Evolutionary conservation across 2,113 vertebrate genomes (phyloP).

Genomic region (Lampris incognitus): DNA sequence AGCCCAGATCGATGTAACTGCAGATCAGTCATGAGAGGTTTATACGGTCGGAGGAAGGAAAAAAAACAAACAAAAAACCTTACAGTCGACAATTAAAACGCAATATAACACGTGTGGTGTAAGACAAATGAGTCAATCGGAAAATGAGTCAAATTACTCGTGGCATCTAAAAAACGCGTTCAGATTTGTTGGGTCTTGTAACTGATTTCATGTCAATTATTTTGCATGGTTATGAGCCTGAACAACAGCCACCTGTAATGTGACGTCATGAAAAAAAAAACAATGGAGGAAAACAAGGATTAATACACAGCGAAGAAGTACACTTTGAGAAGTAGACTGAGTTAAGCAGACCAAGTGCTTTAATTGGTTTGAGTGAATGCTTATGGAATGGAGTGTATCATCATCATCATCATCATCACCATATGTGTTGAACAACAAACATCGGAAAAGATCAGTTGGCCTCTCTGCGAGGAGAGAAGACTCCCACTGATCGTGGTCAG

Average conservation of each 20-base stretch:
- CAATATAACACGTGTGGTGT: too few relatives aligned
- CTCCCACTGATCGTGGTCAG: constrained; percentile 48
- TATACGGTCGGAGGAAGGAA: too few relatives aligned
- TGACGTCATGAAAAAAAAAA: background rate
- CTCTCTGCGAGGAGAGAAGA: constrained; percentile 66
- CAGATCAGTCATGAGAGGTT: too few relatives aligned
- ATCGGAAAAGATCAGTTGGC: constrained; percentile 71
- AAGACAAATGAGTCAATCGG: too few relatives aligned
- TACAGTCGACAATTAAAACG: too few relatives aligned
- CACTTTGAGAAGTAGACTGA: constrained; percentile 1
- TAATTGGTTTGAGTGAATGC: constrained; percentile 83
- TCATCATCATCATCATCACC: constrained; percentile 57
- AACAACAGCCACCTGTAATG: background rate
- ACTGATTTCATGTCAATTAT: too few relatives aligned
- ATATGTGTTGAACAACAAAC: constrained; percentile 77
- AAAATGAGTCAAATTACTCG: too few relatives aligned
- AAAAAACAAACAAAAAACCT: too few relatives aligned
- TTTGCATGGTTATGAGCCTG: too few relatives aligned
- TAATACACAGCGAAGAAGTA: background rate
- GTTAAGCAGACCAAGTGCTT: constrained; percentile 84
- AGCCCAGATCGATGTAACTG: too few relatives aligned
- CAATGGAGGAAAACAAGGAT: background rate
- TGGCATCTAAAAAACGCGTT: too few relatives aligned
- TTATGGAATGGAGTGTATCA: constrained; percentile 81
- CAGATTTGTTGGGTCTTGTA: too few relatives aligned